These are phyloP conservation scores for Melanerpes aurifrons DNA, from an alignment of 2,113 vertebrate genomes.

Conservation along the genomic window DNA sequence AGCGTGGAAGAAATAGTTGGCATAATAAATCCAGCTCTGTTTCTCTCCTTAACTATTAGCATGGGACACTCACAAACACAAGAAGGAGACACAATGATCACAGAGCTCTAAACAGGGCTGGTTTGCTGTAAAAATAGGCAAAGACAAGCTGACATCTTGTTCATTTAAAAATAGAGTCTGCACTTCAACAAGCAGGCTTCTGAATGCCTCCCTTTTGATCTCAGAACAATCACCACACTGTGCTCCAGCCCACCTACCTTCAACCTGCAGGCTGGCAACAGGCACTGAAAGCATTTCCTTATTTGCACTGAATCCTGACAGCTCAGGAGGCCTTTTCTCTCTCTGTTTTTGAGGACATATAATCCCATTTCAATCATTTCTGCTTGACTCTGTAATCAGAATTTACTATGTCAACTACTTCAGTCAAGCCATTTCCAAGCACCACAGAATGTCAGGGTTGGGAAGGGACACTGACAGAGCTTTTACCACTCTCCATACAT, in stretches of 20 bases:
- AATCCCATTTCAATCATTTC: not conserved
- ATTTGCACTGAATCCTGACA: not conserved
- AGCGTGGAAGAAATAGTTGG: constrained; percentile 77
- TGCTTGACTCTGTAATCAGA: not conserved
- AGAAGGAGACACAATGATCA: not conserved
- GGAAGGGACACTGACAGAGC: not conserved
- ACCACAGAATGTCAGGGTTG: too few relatives aligned
- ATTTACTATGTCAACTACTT: not conserved
- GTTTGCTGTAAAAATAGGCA: not conserved
- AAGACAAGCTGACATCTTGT: not conserved
- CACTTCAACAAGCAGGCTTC: not conserved
- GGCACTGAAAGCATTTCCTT: not conserved
- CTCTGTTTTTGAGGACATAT: not conserved
- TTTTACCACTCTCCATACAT: not conserved
- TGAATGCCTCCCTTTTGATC: not conserved
- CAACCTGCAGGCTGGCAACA: not conserved
- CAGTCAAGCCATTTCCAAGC: not conserved
- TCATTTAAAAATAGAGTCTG: not conserved
- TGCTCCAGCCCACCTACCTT: not conserved
- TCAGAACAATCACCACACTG: constrained; percentile 13
- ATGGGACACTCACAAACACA: not conserved
- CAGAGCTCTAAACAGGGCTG: not conserved
- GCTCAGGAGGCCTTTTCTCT: not conserved
- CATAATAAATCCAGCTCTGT: constrained; percentile 68
- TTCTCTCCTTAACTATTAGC: constrained; percentile 39